Percentiles rank a stretch among this genome's conserved stretches.
Evolutionary conservation across 2,888 invertebrate genomes (phyloP).

Genomic region (Synergus japonicus): DNA sequence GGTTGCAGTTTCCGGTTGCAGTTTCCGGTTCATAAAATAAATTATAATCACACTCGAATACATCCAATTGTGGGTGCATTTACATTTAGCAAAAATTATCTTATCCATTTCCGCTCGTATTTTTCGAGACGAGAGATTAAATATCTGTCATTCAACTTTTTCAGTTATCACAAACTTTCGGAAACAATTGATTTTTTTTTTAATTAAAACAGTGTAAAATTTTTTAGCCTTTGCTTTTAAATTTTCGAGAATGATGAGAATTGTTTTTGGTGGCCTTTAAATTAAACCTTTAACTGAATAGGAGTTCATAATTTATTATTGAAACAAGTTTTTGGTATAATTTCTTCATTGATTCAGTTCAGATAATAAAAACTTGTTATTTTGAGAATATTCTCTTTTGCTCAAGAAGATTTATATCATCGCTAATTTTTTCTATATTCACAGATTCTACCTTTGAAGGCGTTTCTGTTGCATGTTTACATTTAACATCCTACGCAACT

Average conservation of each 20-base stretch:
- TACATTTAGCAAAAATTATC: not conserved
- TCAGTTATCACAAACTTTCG: not conserved
- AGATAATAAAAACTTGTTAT: not conserved
- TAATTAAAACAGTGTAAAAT: not conserved
- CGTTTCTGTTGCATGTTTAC: constrained; percentile 11
- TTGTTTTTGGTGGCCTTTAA: not conserved
- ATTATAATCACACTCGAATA: not conserved
- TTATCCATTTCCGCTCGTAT: not conserved
- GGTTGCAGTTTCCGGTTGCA: constrained; percentile 4
- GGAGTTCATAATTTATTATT: not conserved
- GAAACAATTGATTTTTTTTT: not conserved
- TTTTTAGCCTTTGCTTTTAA: not conserved
- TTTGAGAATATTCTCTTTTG: not conserved
- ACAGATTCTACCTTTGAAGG: constrained; percentile 4
- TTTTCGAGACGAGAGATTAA: not conserved
- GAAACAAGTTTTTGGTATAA: not conserved
- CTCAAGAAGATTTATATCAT: not conserved
- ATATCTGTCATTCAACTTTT: not conserved
- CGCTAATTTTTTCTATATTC: constrained; percentile 9
- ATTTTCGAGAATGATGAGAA: not conserved
- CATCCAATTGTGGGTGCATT: not conserved
- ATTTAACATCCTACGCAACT: constrained; percentile 12
- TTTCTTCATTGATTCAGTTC: not conserved
- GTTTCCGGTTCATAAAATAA: not conserved
- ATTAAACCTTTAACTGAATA: not conserved